Evolutionary conservation across 2,113 vertebrate genomes (phyloP), one percentile per base, ranked within the genome.

Genomic region (Plecotus auritus): DNA sequence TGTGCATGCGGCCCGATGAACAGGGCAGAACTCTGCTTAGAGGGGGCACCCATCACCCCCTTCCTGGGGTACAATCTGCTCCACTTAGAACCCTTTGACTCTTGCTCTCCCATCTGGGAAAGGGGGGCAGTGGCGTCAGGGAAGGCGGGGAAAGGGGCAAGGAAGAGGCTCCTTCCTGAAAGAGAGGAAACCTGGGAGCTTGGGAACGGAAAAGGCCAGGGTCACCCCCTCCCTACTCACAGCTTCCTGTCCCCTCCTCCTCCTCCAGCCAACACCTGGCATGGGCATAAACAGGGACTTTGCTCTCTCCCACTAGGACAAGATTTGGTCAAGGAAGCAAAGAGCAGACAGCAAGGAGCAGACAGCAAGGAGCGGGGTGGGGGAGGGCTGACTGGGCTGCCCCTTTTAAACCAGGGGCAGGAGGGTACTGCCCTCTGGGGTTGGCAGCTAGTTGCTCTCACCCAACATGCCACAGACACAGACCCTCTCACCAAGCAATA

Each of bases 111-210:
- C 54, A n/a, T 96, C 45, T 96, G 94, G 85, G 82, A 96, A 97
- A 90, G 69, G 77, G 76, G 93, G 90, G 90, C 42, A 40, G 45
- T 20, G 51, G 92, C 90, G 87, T 91, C 90, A 81, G 95, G 84
- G 95, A 94, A 95, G 97, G 93, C 92, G 2, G 92, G 73, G 93
- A 72, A 88, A 28, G 67, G 90, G 92, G 95, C 88, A 95, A 97
- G 97, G 97, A 97, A 97, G 85, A 97, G 97, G 97, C 96, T 97
- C 92, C 51, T 97, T 97, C 97, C 97, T 97, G 97, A 97, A 97
- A 96, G 93, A 96, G 95, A 97, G 97, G 97, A 97, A 97, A 97
- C 95, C 96, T 97, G 97, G 96, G 95, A 97, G 96, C 96, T 97
- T 97, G 97, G 97, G 97, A 97, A 97, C 97, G 97, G 97, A 97